Conservation (phyloP, 2,113 vertebrate genomes). For the Irena cyanogastra region DNA sequence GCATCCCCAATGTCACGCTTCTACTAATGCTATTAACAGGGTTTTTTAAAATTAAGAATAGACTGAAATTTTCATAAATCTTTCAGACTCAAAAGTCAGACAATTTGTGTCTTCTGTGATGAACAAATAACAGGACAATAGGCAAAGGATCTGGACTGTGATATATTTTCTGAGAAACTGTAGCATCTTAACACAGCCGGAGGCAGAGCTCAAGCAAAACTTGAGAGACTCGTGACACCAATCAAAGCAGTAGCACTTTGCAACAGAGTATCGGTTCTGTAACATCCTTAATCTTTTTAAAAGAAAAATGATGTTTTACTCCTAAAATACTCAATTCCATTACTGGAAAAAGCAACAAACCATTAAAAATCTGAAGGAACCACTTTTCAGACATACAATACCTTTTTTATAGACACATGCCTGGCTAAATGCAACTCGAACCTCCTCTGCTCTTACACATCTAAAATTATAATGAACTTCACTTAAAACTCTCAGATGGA, state of each 20-base stretch:
- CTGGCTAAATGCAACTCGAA: not conserved
- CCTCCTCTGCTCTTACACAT: not conserved
- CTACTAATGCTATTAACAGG: not conserved
- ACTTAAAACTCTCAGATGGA: not conserved
- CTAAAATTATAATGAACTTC: not conserved
- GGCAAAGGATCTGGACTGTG: not conserved
- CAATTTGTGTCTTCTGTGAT: not conserved
- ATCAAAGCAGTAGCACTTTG: not conserved
- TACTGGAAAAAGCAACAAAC: not conserved
- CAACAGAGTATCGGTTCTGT: not conserved
- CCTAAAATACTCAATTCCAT: not conserved
- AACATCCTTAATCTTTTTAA: not conserved
- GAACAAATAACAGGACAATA: fast-evolving
- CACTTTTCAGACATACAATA: not conserved
- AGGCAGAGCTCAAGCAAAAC: not conserved
- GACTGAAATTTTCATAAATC: not conserved
- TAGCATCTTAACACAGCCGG: not conserved
- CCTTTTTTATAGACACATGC: not conserved
- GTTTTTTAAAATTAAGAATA: not conserved
- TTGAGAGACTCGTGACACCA: not conserved
- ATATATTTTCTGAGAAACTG: not conserved
- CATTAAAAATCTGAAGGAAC: not conserved
- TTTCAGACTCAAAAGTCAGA: not conserved
- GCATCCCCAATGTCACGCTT: not conserved
- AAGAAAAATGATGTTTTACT: not conserved